Percentiles rank a stretch among this genome's conserved stretches.
Evolutionary conservation across 2,797 vertebrate species (phyloP).

Genomic region (Hydrolagus colliei): DNA sequence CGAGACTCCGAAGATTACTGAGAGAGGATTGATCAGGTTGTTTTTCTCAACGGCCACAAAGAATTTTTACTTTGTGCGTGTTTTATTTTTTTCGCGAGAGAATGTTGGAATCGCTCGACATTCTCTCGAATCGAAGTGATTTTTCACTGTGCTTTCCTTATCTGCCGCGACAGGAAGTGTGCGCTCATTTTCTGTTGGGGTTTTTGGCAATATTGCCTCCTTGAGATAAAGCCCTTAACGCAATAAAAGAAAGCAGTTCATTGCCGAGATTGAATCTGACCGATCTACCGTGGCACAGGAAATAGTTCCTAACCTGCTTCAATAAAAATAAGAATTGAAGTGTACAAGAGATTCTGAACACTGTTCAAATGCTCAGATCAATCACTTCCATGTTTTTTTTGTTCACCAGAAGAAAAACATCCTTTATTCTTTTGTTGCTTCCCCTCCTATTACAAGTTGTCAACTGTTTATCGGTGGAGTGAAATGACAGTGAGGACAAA

Average conservation of each 20-base stretch:
- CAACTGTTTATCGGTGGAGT: background rate
- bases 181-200: background rate
- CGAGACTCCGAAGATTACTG: no score
- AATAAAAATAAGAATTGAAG: conserved; percentile 1
- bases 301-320: background rate
- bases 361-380: background rate
- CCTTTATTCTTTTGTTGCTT: background rate
- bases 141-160: no score
- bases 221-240: background rate
- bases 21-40: background rate
- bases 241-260: background rate
- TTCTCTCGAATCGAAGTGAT: no score
- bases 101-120: background rate
- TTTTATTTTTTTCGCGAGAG: background rate
- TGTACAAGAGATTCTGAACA: background rate
- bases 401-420: background rate
- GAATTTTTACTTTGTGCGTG: background rate
- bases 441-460: background rate
- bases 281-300: background rate
- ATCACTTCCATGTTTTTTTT: background rate
- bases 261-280: background rate
- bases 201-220: background rate
- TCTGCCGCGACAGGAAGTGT: background rate
- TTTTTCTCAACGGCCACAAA: background rate
- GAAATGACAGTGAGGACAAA: conserved; percentile 2